These are phyloP conservation scores for Muntiacus reevesi DNA, from an alignment of 2,113 vertebrate species.

Conservation along the genomic window DNA sequence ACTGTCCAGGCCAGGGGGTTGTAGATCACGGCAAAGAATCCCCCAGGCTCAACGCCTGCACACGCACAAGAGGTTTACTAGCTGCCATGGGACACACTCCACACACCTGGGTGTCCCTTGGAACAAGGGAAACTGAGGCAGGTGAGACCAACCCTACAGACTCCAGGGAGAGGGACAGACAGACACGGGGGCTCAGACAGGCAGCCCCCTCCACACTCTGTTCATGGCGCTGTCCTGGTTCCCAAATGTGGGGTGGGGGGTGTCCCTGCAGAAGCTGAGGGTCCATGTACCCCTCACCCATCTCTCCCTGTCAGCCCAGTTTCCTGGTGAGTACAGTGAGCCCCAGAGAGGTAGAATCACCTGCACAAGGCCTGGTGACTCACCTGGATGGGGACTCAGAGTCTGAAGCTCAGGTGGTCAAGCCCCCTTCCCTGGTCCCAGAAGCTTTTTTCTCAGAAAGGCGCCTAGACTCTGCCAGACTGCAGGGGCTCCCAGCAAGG, in stretches of 20 bases:
- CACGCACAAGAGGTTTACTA: neutral
- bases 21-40: conserved; percentile 83
- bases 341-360: neutral
- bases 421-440: rapidly evolving
- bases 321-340: neutral
- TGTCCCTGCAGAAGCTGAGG: neutral
- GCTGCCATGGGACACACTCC: neutral
- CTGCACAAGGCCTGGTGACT: neutral
- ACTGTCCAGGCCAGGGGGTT: conserved; percentile 93
- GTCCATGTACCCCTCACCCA: neutral
- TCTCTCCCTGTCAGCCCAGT: neutral
- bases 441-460: neutral
- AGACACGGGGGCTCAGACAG: rapidly evolving
- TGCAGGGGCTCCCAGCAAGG: neutral
- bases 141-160: neutral
- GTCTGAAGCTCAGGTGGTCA: neutral
- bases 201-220: rapidly evolving
- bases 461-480: rapidly evolving
- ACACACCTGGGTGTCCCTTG: rapidly evolving
- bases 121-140: neutral
- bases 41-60: neutral
- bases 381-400: rapidly evolving
- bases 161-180: neutral
- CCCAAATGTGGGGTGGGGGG: neutral
- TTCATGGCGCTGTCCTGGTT: rapidly evolving